Evolutionary conservation across 2,113 vertebrate species (phyloP), one percentile per base, ranked within the genome.

Genomic region (Polypterus senegalus): DNA sequence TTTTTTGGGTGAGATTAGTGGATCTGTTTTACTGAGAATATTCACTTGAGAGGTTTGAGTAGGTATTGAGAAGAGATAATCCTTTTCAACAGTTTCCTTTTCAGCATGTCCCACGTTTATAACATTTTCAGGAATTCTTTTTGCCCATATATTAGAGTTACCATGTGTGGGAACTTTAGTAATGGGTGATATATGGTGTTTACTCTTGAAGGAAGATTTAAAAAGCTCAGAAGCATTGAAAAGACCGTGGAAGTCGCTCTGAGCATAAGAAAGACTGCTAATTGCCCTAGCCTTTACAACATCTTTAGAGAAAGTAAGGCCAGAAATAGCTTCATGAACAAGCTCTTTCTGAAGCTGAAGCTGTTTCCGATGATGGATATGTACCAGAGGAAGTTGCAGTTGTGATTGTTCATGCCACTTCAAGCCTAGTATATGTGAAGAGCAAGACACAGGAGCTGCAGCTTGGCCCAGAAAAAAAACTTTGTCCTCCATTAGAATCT

Each of bases 221-320:
- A 77, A 57, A n/a, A 78, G 58, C 47, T 55, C 48, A 0, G 70
- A 72, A 6, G 67, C 9, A 10, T 69, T 49, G 56, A 85, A 89
- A 59, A 88, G 61, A 6, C 70, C 70, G 47, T 66, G 64, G 45
- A 78, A 74, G 52, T 67, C 73, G 57, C 68, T 75, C 11, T 76
- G 77, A 46, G 43, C 68, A 58, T 77, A 86, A 46, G 82, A 65
- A n/a, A 80, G 7, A 58, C 66, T 64, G 61, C 78, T 61, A 4
- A 76, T 48, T 3, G 73, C 76, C 68, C 78, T 72, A 47, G 80
- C 75, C 64, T 64, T 63, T n/a, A 81, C 45, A 11, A 86, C 82
- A 3, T 87, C 85, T 58, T 75, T 64, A 11, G 85, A 81, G 73
- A 89, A 89, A 55, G 69, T 70, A 8, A 87, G 70, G 49, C 72